Conservation (phyloP, 2,888 invertebrate genomes). For the Chaetogeoica ovagalla region DNA sequence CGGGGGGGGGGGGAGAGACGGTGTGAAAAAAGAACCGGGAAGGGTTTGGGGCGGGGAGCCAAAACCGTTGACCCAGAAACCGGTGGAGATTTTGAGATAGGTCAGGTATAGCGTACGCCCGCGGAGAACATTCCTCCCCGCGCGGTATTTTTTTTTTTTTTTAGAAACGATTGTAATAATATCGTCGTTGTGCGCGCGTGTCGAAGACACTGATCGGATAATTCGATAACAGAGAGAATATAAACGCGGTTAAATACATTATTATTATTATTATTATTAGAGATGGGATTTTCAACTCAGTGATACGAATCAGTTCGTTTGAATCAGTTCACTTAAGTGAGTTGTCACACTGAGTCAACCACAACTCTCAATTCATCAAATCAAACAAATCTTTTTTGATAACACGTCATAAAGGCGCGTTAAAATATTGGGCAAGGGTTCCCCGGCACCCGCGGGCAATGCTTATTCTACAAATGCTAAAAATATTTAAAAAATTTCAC, state of each 20-base stretch:
- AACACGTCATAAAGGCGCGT: no score
- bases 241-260: background rate
- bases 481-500: no score
- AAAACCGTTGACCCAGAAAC: slow-evolving; percentile 44
- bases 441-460: no score
- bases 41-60: background rate
- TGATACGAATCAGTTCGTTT: no score
- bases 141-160: background rate
- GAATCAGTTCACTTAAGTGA: no score
- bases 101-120: slow-evolving; percentile 20
- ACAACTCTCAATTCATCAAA: no score
- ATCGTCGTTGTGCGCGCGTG: slow-evolving; percentile 1
- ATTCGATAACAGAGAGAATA: slow-evolving; percentile 23
- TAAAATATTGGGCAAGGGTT: no score
- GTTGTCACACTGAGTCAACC: no score
- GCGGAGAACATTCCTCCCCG: background rate
- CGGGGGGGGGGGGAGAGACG: background rate
- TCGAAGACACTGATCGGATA: slow-evolving; percentile 13
- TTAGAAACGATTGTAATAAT: slow-evolving; percentile 30
- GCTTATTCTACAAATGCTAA: no score
- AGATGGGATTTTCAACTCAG: no score
- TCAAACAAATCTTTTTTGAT: no score
- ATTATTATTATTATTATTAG: slow-evolving; percentile 8
- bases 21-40: background rate
- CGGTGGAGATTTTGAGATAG: slow-evolving; percentile 46